These are phyloP conservation scores for Mycetomoellerius zeteki DNA, from an alignment of 1,140 invertebrate genomes.

Conservation along the genomic window DNA sequence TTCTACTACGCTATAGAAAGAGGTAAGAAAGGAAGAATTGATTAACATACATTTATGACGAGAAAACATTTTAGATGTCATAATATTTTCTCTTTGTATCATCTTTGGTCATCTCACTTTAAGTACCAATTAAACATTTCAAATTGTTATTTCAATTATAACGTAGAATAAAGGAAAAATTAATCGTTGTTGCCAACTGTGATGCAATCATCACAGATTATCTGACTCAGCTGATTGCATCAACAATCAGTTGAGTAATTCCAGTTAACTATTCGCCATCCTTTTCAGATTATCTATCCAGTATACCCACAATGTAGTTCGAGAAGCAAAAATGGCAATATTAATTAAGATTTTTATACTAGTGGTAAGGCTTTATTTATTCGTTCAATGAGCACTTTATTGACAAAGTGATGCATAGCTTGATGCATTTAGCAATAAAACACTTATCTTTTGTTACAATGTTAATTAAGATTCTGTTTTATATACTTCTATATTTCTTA, in stretches of 20 bases:
- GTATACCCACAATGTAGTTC: not conserved
- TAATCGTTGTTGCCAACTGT: not conserved
- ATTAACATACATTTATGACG: not conserved
- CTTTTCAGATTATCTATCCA: not conserved
- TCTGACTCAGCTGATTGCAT: not conserved
- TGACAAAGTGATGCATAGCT: not conserved
- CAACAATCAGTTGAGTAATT: constrained; percentile 5
- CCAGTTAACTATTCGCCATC: not conserved
- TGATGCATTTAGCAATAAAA: not conserved
- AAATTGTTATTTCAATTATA: not conserved
- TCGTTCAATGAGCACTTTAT: not conserved
- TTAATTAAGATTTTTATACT: not conserved
- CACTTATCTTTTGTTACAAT: not conserved
- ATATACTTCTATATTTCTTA: not conserved
- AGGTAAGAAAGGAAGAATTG: not conserved
- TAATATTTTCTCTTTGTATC: not conserved
- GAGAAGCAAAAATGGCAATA: not conserved
- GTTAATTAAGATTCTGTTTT: not conserved
- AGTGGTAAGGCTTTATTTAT: not conserved
- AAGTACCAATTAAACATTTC: not conserved
- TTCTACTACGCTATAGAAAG: not conserved
- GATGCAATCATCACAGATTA: not conserved
- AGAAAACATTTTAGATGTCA: not conserved
- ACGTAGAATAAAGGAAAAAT: not conserved
- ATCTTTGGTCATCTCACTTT: not conserved